A percentile compares a stretch with the other conserved stretches of the same genome.
Evolutionary conservation across 1,140 invertebrate genomes (phyloP).

Genomic region (Pogonomyrmex barbatus): DNA sequence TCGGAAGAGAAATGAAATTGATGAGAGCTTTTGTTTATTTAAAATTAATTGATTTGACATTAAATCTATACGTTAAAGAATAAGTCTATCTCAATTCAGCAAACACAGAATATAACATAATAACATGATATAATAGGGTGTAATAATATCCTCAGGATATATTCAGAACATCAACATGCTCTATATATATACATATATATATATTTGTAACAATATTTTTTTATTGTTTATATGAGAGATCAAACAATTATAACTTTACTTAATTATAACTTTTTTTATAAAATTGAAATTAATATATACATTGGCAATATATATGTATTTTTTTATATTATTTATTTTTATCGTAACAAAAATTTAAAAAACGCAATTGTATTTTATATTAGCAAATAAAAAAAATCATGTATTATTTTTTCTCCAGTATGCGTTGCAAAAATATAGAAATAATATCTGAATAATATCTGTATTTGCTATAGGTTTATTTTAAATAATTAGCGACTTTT

Average conservation of each 20-base stretch:
- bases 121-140: no score
- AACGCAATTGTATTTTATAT: neutral
- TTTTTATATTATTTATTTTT: neutral
- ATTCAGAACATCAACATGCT: no score
- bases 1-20: constrained; percentile 20
- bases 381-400: neutral
- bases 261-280: neutral
- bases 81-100: no score
- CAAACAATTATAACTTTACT: neutral
- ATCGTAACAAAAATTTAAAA: neutral
- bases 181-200: no score
- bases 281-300: neutral
- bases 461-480: neutral
- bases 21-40: neutral
- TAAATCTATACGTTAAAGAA: neutral
- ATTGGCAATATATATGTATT: neutral
- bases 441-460: neutral
- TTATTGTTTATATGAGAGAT: neutral
- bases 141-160: no score
- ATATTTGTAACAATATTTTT: neutral
- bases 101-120: no score
- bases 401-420: neutral
- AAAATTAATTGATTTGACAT: neutral
- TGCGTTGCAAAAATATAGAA: neutral
- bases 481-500: neutral